These are phyloP conservation scores for Drosophila emarginata DNA, from an alignment of 2,888 invertebrate species.

Conservation along the genomic window DNA sequence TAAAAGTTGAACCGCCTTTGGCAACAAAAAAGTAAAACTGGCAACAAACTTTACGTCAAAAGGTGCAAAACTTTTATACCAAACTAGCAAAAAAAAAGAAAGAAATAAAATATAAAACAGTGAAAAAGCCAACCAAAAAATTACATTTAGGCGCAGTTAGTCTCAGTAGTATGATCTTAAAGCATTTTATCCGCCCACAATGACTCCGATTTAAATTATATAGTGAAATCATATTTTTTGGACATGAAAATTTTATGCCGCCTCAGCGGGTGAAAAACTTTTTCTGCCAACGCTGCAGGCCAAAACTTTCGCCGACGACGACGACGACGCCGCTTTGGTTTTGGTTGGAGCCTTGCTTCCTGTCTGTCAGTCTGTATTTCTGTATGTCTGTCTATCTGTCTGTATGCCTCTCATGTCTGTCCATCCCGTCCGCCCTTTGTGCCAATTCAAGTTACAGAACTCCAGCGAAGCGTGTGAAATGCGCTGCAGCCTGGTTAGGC, in stretches of 20 bases:
- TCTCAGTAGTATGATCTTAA: conserved; percentile 47
- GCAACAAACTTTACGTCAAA: conserved; percentile 58
- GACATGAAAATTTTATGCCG: conserved; percentile 67
- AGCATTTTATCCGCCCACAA: conserved; percentile 28
- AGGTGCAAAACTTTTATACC: conserved; percentile 69
- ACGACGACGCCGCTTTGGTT: conserved; percentile 35
- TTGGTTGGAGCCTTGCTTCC: conserved; percentile 23
- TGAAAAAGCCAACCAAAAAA: conserved; percentile 1
- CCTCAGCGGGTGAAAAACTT: conserved; percentile 62
- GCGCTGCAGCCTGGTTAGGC: conserved; percentile 56
- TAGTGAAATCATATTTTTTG: conserved; percentile 64
- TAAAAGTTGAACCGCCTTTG: conserved; percentile 73
- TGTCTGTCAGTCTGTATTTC: conserved; percentile 33
- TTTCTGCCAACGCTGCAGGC: conserved; percentile 64
- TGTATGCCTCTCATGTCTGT: conserved; percentile 36
- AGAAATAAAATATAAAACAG: background rate
- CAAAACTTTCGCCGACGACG: conserved; percentile 53
- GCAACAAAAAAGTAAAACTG: conserved; percentile 54
- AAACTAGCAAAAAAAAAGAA: conserved; percentile 49
- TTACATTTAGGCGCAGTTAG: conserved; percentile 53
- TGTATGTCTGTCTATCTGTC: conserved; percentile 36
- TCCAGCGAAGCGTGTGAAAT: conserved; percentile 77
- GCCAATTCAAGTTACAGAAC: conserved; percentile 74
- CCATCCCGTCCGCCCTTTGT: conserved; percentile 49
- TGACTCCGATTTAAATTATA: conserved; percentile 47